Evolutionary conservation across 2,113 vertebrate genomes (phyloP), one percentile per base, ranked within the genome.

Genomic region (Ciconia boyciana): DNA sequence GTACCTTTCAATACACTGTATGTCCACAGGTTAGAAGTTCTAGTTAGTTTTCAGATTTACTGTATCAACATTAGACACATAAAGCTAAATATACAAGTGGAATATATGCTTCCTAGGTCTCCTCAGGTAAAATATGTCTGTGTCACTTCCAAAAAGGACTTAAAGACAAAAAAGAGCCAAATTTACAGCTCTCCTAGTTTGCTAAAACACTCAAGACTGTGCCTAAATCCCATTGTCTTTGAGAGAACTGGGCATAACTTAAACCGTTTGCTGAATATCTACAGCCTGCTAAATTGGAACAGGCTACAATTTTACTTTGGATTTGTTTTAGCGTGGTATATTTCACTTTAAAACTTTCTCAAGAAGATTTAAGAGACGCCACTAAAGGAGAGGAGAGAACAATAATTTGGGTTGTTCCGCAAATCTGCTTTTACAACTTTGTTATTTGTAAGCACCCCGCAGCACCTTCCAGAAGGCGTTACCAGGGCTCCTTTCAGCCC

Each of bases 1-100:
- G n/a, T n/a, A n/a, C n/a, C n/a, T n/a, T n/a, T n/a, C n/a, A n/a
- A n/a, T n/a, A n/a, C n/a, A n/a, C 60, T 0, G 0, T 1, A 2
- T 0, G 0, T 1, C 18, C 58, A 1, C 70, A 44, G 54, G 24
- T 39, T 11, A 16, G 36, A 34, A 44, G 52, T 13, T n/a, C 49
- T 11, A 11, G 3, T 2, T 3, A 7, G 18, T 32, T 22, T 78
- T 31, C 55, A 64, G 60, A 43, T 22, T n/a, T 28, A 31, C 31
- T 6, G 2, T 8, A 32, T 3, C 26, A 17, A 22, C 6, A 5
- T 32, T 13, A 66, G 13, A 31, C 8, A 43, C 11, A 39, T 8
- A 48, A 44, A 61, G 32, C 29, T 55, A 31, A 41, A 28, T 5
- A 5, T 9, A 32, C 19, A 25, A 10, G 17, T 6, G 36, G n/a